phyloP scores from a whole-genome alignment of 1,140 invertebrate species.

The Argopecten irradians region DNA sequence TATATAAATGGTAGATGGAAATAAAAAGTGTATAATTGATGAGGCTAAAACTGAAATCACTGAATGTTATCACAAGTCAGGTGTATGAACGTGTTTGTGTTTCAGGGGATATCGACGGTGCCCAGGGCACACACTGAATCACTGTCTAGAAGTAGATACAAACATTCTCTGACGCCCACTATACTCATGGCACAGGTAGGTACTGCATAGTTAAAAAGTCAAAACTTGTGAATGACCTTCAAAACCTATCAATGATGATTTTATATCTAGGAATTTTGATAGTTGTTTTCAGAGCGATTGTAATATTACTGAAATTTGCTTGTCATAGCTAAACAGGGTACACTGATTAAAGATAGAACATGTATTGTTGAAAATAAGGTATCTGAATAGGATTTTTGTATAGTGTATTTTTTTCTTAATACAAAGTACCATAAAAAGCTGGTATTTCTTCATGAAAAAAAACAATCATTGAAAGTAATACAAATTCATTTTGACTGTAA shows the following conservation, averaged over 20 bases:
- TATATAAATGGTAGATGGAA: not conserved
- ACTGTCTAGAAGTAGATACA: constrained; percentile 86
- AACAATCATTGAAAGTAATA: too few species aligned
- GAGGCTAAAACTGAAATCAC: not conserved
- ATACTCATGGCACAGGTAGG: constrained; percentile 89
- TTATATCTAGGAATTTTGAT: not conserved
- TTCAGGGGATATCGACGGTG: constrained; percentile 80
- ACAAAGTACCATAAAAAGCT: too few species aligned
- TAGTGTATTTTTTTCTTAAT: too few species aligned
- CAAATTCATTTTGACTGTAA: not conserved
- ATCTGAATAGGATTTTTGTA: too few species aligned
- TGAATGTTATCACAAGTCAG: not conserved
- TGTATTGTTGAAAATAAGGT: too few species aligned
- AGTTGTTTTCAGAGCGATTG: not conserved
- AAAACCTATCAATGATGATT: not conserved
- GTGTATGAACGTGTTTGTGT: not conserved
- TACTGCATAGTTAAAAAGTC: not conserved
- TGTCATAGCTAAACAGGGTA: not conserved
- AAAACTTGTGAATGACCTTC: not conserved
- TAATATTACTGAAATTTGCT: not conserved
- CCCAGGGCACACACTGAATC: constrained; percentile 80
- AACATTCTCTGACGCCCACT: constrained; percentile 87
- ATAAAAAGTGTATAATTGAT: not conserved
- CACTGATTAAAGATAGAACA: too few species aligned
- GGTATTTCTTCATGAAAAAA: too few species aligned